Evolutionary conservation across 1,140 invertebrate species (phyloP).

Genomic region (Anastrepha obliqua): DNA sequence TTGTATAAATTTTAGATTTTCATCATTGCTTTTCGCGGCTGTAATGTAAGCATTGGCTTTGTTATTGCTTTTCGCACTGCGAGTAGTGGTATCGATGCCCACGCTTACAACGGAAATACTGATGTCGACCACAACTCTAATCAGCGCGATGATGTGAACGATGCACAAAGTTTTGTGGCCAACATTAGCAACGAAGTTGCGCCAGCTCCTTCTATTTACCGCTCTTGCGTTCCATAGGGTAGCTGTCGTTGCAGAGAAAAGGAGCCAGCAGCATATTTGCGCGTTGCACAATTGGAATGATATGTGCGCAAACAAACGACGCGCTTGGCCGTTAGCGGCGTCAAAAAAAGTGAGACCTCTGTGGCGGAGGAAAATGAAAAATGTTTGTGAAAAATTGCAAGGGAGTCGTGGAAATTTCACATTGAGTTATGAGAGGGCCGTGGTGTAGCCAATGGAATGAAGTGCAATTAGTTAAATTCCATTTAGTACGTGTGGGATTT

Average conservation of each 20-base stretch:
- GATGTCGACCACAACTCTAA: constrained; percentile 26
- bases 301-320: constrained; percentile 43
- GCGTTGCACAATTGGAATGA: constrained; percentile 30
- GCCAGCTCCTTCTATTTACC: background rate
- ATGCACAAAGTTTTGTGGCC: constrained; percentile 35
- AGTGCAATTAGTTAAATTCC: constrained; percentile 50
- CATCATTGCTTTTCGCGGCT: background rate
- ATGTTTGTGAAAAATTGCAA: background rate
- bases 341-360: constrained; percentile 7
- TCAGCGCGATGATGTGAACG: constrained; percentile 11
- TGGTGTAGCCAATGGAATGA: background rate
- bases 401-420: background rate
- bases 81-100: background rate
- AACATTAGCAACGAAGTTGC: constrained; percentile 14
- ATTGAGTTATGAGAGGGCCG: background rate
- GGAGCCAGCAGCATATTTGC: background rate
- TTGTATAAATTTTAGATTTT: background rate
- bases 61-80: background rate
- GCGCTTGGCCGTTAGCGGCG: constrained; percentile 8
- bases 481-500: constrained; percentile 51
- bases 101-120: background rate
- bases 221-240: background rate
- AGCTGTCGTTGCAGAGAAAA: background rate
- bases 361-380: background rate
- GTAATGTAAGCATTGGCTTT: background rate